These are phyloP conservation scores for Calameuta filiformis DNA, from an alignment of 2,888 invertebrate species.

Conservation along the genomic window DNA sequence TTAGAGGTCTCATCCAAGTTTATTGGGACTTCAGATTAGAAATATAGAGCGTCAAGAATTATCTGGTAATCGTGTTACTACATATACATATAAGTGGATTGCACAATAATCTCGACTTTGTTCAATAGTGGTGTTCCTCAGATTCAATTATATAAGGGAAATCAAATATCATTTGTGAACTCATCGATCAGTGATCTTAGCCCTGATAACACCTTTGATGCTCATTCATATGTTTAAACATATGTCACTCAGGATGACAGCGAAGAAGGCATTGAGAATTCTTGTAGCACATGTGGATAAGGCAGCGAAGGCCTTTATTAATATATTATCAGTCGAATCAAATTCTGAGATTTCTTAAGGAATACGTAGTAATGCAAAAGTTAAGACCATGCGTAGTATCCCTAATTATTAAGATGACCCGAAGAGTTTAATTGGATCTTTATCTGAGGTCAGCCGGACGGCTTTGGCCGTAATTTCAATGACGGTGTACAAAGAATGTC, in stretches of 20 bases:
- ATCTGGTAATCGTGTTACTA: constrained; percentile 18
- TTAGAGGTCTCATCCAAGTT: not conserved
- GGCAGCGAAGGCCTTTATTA: not conserved
- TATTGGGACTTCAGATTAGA: not conserved
- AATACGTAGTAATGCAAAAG: constrained; percentile 15
- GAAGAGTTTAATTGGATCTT: constrained; percentile 50
- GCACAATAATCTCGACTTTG: constrained; percentile 19
- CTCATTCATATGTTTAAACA: too few species aligned
- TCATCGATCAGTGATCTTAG: not conserved
- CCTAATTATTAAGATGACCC: constrained; percentile 52
- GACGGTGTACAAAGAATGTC: constrained; percentile 36
- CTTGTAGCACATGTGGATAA: not conserved
- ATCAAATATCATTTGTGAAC: constrained; percentile 20
- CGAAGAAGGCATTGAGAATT: not conserved
- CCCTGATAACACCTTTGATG: not conserved
- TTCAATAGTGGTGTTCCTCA: constrained; percentile 16
- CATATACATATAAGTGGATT: constrained; percentile 22
- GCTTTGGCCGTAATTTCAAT: constrained; percentile 34
- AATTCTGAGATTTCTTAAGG: not conserved
- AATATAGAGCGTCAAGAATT: constrained; percentile 8
- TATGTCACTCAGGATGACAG: not conserved
- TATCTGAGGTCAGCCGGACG: constrained; percentile 46
- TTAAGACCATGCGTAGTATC: constrained; percentile 23
- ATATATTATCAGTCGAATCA: not conserved
- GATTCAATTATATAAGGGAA: constrained; percentile 28